Conservation (phyloP, 2,888 invertebrate genomes). For the Fissipunctia ypsillon region DNA sequence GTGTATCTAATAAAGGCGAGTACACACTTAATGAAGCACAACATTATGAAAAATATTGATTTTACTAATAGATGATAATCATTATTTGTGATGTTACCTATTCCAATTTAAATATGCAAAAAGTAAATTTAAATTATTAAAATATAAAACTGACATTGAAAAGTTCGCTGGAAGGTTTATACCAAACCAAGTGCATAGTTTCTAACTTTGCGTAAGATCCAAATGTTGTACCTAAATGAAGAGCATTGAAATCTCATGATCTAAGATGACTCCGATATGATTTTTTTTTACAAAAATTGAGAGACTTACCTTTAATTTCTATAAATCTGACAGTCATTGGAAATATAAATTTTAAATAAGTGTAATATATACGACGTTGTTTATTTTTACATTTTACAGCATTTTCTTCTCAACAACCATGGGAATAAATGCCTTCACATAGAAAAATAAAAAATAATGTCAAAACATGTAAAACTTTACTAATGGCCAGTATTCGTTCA, state of each 20-base stretch:
- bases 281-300: background rate
- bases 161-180: background rate
- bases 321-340: slow-evolving; percentile 26
- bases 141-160: background rate
- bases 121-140: background rate
- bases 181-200: background rate
- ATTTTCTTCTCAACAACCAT: slow-evolving; percentile 28
- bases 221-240: background rate
- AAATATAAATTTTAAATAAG: slow-evolving; percentile 37
- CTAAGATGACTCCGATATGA: too few relatives aligned
- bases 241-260: background rate
- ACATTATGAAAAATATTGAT: background rate
- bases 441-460: slow-evolving; percentile 20
- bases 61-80: background rate
- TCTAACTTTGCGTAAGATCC: background rate
- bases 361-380: background rate
- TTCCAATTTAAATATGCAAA: background rate
- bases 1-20: slow-evolving; percentile 10
- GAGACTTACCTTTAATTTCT: slow-evolving; percentile 23
- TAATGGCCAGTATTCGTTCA: slow-evolving; percentile 39
- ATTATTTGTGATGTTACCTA: background rate
- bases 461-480: background rate
- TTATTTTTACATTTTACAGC: slow-evolving; percentile 58
- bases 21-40: slow-evolving; percentile 10
- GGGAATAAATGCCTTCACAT: slow-evolving; percentile 9